phyloP scores from a whole-genome alignment of 2,888 invertebrate genomes.

The Aelia acuminata region DNA sequence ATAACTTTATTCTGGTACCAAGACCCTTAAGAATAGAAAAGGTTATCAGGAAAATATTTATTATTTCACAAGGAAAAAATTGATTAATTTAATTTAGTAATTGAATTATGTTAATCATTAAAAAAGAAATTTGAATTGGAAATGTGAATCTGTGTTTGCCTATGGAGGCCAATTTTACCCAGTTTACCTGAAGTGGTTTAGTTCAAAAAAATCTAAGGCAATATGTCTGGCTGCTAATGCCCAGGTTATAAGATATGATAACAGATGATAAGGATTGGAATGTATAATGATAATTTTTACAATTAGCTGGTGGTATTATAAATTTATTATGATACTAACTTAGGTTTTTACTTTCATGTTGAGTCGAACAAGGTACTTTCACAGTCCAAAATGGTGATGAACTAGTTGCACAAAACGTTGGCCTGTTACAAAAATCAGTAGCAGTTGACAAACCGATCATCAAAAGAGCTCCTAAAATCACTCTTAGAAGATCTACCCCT shows the following conservation, averaged over 20 bases:
- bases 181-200: neutral
- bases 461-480: slow-evolving; percentile 72
- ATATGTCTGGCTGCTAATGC: neutral
- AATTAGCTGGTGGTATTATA: neutral
- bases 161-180: neutral
- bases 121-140: no score
- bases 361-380: neutral
- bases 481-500: slow-evolving; percentile 82
- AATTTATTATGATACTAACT: neutral
- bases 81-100: no score
- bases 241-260: no score
- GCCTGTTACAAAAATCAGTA: slow-evolving; percentile 32
- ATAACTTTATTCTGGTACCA: no score
- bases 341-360: neutral
- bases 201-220: neutral
- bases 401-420: slow-evolving; percentile 13
- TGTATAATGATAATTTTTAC: no score
- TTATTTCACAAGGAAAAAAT: no score
- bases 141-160: neutral
- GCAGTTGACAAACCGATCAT: slow-evolving; percentile 59
- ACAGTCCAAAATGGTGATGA: slow-evolving; percentile 11
- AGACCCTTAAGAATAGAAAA: no score
- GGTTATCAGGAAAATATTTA: no score
- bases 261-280: no score
- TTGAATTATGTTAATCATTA: no score